A percentile compares a stretch with the other conserved stretches of the same genome.
These are phyloP conservation scores for Philypnodon macrostomus DNA, from an alignment of 2,797 vertebrate species.

Conservation along the genomic window DNA sequence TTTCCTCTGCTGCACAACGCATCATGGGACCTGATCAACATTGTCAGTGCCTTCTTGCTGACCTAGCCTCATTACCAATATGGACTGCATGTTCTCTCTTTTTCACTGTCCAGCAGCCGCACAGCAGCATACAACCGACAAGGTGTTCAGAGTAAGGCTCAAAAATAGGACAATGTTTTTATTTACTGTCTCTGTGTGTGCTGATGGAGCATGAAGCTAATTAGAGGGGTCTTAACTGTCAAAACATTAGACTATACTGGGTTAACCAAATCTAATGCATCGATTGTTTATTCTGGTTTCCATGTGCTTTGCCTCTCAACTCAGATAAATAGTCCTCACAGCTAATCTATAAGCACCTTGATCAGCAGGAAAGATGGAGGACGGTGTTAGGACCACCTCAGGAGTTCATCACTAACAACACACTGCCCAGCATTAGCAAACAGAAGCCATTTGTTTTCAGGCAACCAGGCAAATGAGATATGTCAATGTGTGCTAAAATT, in stretches of 20 bases:
- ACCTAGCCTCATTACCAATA: slow-evolving; percentile 51
- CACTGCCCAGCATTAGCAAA: slow-evolving; percentile 31
- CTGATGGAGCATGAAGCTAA: slow-evolving; percentile 81
- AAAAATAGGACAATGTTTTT: slow-evolving; percentile 13
- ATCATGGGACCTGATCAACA: slow-evolving; percentile 41
- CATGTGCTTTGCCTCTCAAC: slow-evolving; percentile 55
- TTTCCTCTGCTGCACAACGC: slow-evolving; percentile 12
- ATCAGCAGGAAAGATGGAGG: slow-evolving; percentile 47
- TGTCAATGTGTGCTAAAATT: background rate
- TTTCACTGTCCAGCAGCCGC: slow-evolving; percentile 32
- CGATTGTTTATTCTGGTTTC: slow-evolving; percentile 64
- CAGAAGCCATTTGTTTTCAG: slow-evolving; percentile 33
- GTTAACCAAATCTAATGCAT: slow-evolving; percentile 69
- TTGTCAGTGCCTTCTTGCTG: slow-evolving; percentile 28
- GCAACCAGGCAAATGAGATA: background rate
- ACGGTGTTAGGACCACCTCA: slow-evolving; percentile 29
- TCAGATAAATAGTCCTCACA: slow-evolving; percentile 54
- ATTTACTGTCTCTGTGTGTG: slow-evolving; percentile 80
- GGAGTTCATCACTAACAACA: slow-evolving; percentile 53
- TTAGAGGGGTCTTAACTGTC: slow-evolving; percentile 79
- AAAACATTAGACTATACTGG: slow-evolving; percentile 73
- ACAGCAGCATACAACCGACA: slow-evolving; percentile 32
- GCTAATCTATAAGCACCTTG: slow-evolving; percentile 55
- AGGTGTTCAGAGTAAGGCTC: slow-evolving; percentile 15
- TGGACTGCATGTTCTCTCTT: slow-evolving; percentile 38